phyloP scores from a whole-genome alignment of 2,113 vertebrate genomes.

The Ceyx cyanopectus region DNA sequence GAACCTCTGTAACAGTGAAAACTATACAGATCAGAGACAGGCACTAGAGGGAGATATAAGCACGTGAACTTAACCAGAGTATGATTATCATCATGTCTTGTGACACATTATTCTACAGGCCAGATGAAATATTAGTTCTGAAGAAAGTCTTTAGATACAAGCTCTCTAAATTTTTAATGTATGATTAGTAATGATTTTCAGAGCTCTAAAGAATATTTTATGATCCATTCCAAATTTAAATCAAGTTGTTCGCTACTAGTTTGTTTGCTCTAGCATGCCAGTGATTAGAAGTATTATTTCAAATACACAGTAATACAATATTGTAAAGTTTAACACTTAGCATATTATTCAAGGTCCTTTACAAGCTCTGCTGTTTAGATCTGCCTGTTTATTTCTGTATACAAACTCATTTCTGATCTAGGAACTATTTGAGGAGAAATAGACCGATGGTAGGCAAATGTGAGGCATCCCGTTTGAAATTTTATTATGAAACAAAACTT shows the following conservation, averaged over 20 bases:
- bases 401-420: neutral
- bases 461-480: neutral
- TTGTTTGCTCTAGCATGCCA: neutral
- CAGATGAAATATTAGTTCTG: neutral
- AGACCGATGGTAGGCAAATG: neutral
- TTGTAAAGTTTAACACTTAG: neutral
- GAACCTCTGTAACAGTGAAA: neutral
- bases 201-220: neutral
- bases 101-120: neutral
- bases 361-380: neutral
- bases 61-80: neutral
- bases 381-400: neutral
- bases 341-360: neutral
- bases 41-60: constrained; percentile 51
- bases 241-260: neutral
- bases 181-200: neutral
- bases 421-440: neutral
- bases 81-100: neutral
- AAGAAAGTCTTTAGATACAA: neutral
- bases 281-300: neutral
- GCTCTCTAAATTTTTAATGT: neutral
- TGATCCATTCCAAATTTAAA: neutral
- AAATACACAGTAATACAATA: neutral
- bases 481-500: neutral
- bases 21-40: neutral